Evolutionary conservation across 1,140 invertebrate genomes (phyloP), one percentile per base, ranked within the genome.

Genomic region (Drosophila rufa): DNA sequence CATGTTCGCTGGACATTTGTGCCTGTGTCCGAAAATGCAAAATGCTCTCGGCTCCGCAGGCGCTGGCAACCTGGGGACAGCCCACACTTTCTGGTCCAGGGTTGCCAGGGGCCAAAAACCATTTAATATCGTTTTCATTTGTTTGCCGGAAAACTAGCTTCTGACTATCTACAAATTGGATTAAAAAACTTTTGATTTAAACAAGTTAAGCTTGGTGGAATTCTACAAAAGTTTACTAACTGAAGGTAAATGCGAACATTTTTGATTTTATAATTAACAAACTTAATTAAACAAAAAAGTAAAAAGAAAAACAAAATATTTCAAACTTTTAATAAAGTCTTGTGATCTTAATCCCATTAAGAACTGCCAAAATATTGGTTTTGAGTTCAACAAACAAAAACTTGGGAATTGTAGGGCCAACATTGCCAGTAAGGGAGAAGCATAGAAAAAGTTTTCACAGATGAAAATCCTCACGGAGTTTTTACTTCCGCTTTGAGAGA

Each of bases 1-100:
- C 82, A 82, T 82, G 50, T 84, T 69, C 50, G 43, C 60, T 78
- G 79, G 58, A 75, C 60, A 71, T 66, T 58, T 71, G 69, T 47
- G 43, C 36, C 51, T 58, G 45, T 67, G 51, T 71, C 69, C 53
- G 19, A 73, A 73, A 74, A 73, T 73, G 69, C 69, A 73, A 59
- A 73, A 71, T 47, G 69, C 5, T 50, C 5, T 50, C 38, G 36
- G 38, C 67, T 50, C 67, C 67, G 55, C 69, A 60, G 69, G 69
- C 69, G 14, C 19, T 66, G 66, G 19, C 67, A 69, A 67, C 67
- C 61, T 67, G 67, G 19, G 62, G 67, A 19, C 62, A 46, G 8
- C 8, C 47, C 67, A 27, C 62, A 71, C 36, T 3, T 9, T 22
- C 22, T 60, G 68, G 7, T 7, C 22, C 51, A 71, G 70, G 51